Evolutionary conservation across 2,797 vertebrate species (phyloP).

Genomic region (Hapalemur alaotrensis): DNA sequence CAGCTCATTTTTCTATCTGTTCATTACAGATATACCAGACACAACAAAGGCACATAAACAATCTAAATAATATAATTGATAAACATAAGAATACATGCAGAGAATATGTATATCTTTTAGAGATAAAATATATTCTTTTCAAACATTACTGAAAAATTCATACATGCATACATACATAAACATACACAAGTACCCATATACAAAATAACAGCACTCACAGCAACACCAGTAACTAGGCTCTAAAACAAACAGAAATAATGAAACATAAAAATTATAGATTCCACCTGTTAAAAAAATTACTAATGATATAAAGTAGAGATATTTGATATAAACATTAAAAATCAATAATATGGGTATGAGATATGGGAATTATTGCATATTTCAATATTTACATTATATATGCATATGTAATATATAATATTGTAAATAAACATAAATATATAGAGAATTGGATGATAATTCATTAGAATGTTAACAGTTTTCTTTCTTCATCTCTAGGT

Average conservation of each 20-base stretch:
- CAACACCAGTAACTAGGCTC: not conserved
- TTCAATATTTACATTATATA: not conserved
- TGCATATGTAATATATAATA: not conserved
- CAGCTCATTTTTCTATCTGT: not conserved
- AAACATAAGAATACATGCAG: not conserved
- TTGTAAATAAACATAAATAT: not conserved
- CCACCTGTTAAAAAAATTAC: not conserved
- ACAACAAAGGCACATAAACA: not conserved
- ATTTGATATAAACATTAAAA: not conserved
- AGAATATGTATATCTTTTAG: not conserved
- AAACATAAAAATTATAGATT: not conserved
- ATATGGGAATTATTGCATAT: not conserved
- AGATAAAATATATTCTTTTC: not conserved
- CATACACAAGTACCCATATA: not conserved
- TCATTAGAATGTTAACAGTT: not conserved
- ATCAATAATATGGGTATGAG: not conserved
- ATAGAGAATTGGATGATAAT: not conserved
- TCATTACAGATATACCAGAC: not conserved
- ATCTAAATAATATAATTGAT: not conserved
- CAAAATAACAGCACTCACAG: not conserved
- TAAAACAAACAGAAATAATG: not conserved
- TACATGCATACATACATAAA: not conserved
- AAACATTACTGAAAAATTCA: not conserved
- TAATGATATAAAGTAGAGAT: not conserved
- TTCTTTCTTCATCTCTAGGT: not conserved